phyloP scores from a whole-genome alignment of 2,888 invertebrate species.

The Coleophora deauratella region DNA sequence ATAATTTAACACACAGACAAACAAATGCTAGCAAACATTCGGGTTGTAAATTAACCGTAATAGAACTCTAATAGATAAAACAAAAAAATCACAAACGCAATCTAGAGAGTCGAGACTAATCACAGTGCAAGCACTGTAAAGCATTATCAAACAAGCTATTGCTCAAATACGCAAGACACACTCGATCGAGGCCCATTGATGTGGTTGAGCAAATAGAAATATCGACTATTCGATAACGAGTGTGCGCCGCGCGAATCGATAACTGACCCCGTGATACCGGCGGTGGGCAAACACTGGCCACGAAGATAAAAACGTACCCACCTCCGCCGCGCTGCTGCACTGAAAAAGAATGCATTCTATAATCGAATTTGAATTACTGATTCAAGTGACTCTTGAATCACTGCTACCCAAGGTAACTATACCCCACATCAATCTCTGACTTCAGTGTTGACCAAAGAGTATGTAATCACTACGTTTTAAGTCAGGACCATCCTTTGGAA shows the following conservation, averaged over 20 bases:
- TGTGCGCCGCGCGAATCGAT: conserved; percentile 47
- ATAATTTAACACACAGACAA: conserved; percentile 15
- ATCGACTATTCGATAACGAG: conserved; percentile 64
- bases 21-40: conserved; percentile 16
- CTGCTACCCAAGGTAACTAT: conserved; percentile 5
- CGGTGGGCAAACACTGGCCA: conserved; percentile 43
- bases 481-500: no score
- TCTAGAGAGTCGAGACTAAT: conserved; percentile 52
- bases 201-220: conserved; percentile 60
- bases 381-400: conserved; percentile 3
- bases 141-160: conserved; percentile 66
- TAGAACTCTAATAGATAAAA: conserved; percentile 39
- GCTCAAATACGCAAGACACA: conserved; percentile 66
- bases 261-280: conserved; percentile 45
- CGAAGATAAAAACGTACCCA: conserved; percentile 46
- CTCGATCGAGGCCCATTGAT: conserved; percentile 63
- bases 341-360: neutral
- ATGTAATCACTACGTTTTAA: no score
- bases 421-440: no score
- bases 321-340: neutral
- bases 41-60: conserved; percentile 25
- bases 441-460: no score
- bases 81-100: conserved; percentile 45
- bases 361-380: conserved; percentile 3
- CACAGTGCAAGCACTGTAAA: conserved; percentile 54